Percentiles rank a stretch among this genome's conserved stretches.
These are phyloP conservation scores for Harpagoxenus sublaevis DNA, from an alignment of 2,888 invertebrate genomes.

Conservation along the genomic window DNA sequence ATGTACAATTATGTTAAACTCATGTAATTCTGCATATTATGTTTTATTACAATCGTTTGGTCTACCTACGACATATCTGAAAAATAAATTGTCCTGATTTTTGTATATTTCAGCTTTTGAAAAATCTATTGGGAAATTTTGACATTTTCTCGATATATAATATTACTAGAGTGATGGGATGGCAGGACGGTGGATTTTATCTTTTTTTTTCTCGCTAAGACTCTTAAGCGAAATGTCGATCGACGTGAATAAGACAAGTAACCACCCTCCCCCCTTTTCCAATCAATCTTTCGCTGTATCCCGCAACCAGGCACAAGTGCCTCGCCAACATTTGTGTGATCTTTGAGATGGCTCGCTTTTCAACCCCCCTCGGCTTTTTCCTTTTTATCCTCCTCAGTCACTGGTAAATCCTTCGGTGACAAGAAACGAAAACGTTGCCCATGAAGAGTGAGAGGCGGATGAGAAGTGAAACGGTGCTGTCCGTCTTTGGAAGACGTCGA, in stretches of 20 bases:
- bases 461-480: neutral
- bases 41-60: neutral
- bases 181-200: neutral
- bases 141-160: constrained; percentile 22
- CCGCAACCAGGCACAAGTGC: constrained; percentile 43
- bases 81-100: neutral
- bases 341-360: constrained; percentile 53
- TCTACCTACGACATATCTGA: neutral
- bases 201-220: constrained; percentile 35
- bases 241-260: constrained; percentile 78
- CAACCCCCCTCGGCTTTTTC: constrained; percentile 50
- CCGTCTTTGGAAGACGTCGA: constrained; percentile 22
- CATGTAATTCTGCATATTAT: neutral
- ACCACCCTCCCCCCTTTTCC: constrained; percentile 73
- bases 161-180: neutral
- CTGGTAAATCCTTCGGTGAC: constrained; percentile 63
- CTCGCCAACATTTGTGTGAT: constrained; percentile 57
- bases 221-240: constrained; percentile 75
- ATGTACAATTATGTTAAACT: neutral
- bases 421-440: constrained; percentile 55
- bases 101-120: neutral
- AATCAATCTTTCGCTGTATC: constrained; percentile 77
- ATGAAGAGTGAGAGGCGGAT: constrained; percentile 13
- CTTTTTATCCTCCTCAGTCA: constrained; percentile 62
- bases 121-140: constrained; percentile 40